Conservation (phyloP, 2,797 vertebrate species). For the Fistularia tabacaria region DNA sequence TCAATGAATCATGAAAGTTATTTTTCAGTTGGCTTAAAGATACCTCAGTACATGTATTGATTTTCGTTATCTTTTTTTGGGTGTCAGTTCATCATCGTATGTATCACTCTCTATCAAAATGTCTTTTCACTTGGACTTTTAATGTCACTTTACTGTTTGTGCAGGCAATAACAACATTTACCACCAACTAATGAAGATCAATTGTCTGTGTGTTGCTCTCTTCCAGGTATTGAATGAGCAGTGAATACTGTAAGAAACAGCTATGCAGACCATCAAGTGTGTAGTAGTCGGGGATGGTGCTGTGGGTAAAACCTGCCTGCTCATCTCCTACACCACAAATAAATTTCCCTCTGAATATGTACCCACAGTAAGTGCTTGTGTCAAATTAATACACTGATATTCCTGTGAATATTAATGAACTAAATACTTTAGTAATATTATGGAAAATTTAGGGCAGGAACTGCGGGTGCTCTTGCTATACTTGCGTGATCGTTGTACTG, state of each 20-base stretch:
- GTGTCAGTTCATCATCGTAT: no score
- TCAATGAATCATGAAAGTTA: no score
- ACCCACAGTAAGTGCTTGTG: conserved; percentile 72
- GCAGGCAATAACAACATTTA: not conserved
- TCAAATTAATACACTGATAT: not conserved
- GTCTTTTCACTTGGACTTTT: no score
- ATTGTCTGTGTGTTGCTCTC: conserved; percentile 9
- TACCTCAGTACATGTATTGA: no score
- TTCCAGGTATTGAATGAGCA: conserved; percentile 77
- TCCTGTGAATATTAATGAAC: no score
- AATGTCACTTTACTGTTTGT: conserved; percentile 2
- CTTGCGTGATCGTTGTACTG: not conserved
- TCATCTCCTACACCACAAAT: conserved; percentile 84
- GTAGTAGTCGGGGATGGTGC: conserved; percentile 82
- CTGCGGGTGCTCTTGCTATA: no score
- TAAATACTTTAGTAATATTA: no score
- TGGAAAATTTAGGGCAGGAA: no score
- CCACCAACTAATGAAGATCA: not conserved
- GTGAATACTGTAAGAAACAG: conserved; percentile 62
- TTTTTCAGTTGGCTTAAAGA: no score
- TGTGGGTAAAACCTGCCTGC: conserved; percentile 83
- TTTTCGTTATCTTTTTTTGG: no score
- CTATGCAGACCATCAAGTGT: conserved; percentile 85
- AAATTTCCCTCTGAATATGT: conserved; percentile 84
- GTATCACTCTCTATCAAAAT: no score